Conservation (phyloP, 2,797 vertebrate species). For the Arremon brunneinucha region DNA sequence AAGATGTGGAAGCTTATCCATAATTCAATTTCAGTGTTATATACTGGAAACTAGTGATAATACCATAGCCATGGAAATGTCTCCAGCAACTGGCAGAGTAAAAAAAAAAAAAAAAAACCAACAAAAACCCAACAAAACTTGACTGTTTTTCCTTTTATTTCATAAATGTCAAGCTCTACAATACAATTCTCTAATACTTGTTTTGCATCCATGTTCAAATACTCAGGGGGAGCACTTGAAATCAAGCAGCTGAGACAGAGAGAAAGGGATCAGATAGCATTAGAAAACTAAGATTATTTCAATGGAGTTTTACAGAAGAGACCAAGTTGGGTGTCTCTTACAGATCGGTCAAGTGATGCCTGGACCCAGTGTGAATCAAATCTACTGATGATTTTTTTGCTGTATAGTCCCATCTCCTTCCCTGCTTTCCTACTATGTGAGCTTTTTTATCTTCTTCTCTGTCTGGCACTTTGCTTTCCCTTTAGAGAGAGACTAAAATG, state of each 20-base stretch:
- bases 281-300: background rate
- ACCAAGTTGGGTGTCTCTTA: background rate
- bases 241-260: background rate
- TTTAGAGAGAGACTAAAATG: background rate
- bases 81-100: background rate
- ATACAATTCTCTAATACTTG: background rate
- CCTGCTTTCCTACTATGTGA: background rate
- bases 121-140: background rate
- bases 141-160: background rate
- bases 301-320: background rate
- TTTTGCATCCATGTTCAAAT: background rate
- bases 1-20: slow-evolving; percentile 21
- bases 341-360: background rate
- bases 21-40: slow-evolving; percentile 36
- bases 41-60: slow-evolving; percentile 34
- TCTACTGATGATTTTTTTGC: background rate
- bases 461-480: background rate
- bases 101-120: background rate
- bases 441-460: background rate
- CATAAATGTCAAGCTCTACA: background rate
- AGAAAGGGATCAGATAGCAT: background rate
- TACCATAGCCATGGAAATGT: background rate
- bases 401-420: background rate
- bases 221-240: background rate
- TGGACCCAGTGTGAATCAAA: background rate